Evolutionary conservation across 2,113 vertebrate genomes (phyloP).

Genomic region (Zootoca vivipara): DNA sequence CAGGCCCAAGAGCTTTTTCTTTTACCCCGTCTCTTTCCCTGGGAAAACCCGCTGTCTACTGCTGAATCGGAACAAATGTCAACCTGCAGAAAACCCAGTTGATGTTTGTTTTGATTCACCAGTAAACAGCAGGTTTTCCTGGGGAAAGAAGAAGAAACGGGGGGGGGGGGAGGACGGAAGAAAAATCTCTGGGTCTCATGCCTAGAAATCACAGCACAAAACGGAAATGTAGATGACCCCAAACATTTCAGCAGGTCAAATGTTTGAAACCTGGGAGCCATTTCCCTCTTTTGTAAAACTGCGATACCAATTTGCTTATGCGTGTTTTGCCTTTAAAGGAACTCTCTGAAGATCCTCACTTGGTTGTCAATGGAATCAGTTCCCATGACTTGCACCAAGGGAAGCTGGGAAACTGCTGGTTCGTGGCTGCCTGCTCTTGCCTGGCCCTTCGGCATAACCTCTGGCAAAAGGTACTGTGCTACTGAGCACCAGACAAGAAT

Average conservation of each 20-base stretch:
- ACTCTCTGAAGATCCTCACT: constrained; percentile 79
- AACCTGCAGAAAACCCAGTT: too few species aligned
- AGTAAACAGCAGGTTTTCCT: too few species aligned
- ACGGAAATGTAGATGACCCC: too few species aligned
- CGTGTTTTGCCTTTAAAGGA: constrained; percentile 76
- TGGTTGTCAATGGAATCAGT: constrained; percentile 90
- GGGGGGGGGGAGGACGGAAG: too few species aligned
- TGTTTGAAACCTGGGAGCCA: background rate
- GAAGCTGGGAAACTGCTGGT: constrained; percentile 89
- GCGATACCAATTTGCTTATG: background rate
- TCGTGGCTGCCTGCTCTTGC: constrained; percentile 91
- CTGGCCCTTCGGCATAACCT: constrained; percentile 84
- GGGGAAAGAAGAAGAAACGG: too few species aligned
- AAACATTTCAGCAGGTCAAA: background rate
- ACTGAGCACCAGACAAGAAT: background rate
- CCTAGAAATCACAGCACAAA: too few species aligned
- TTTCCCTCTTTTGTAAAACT: background rate
- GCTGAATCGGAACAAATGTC: too few species aligned
- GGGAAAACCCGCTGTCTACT: too few species aligned
- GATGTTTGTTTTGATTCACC: too few species aligned
- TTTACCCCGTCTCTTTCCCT: too few species aligned
- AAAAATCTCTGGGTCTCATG: too few species aligned
- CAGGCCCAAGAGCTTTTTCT: too few species aligned
- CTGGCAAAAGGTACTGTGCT: constrained; percentile 84
- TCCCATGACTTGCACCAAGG: constrained; percentile 91